These are phyloP conservation scores for Zaprionus inermis DNA, from an alignment of 1,140 invertebrate genomes.

Conservation along the genomic window DNA sequence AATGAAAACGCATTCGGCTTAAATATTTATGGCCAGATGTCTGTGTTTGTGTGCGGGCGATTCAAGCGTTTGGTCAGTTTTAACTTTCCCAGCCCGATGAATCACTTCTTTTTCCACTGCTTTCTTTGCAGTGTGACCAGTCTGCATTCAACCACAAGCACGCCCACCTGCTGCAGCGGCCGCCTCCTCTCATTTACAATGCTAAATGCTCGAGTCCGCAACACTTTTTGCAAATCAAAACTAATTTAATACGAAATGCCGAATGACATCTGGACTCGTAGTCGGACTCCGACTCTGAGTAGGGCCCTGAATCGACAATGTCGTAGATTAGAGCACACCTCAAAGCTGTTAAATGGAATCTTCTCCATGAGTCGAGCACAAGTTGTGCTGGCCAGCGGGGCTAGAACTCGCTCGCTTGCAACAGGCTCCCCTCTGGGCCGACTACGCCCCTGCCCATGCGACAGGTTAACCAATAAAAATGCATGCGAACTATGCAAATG, in stretches of 20 bases:
- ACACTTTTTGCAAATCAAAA: conserved; percentile 66
- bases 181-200: conserved; percentile 60
- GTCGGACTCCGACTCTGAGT: conserved; percentile 7
- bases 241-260: conserved; percentile 53
- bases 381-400: background rate
- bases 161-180: background rate
- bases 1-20: conserved; percentile 83
- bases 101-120: conserved; percentile 26
- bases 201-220: conserved; percentile 55
- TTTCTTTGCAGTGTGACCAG: background rate
- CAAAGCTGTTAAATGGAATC: conserved; percentile 67
- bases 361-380: conserved; percentile 34
- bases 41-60: conserved; percentile 64
- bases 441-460: background rate
- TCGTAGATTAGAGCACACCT: conserved; percentile 41
- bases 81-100: conserved; percentile 53
- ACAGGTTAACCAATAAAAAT: conserved; percentile 64
- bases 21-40: conserved; percentile 82
- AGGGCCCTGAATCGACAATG: conserved; percentile 10
- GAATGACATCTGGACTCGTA: conserved; percentile 17
- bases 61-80: conserved; percentile 29
- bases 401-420: no score
- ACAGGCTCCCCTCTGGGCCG: background rate
- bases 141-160: conserved; percentile 15
- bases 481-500: conserved; percentile 71